phyloP scores from a whole-genome alignment of 2,113 vertebrate species.

The Pedionomus torquatus region DNA sequence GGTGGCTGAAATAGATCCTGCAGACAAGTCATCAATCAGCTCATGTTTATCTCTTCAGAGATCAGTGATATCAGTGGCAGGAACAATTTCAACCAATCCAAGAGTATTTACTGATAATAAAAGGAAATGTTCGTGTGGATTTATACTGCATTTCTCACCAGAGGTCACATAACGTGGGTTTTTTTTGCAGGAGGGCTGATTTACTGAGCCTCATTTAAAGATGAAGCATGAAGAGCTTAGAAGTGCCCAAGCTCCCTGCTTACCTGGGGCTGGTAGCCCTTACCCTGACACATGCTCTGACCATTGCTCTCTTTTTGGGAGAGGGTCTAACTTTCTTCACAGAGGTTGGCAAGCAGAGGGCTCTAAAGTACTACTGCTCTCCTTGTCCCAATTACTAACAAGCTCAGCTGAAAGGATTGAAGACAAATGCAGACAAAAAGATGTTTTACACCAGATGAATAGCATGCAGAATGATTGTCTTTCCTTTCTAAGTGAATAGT shows the following conservation, averaged over 20 bases:
- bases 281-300: neutral
- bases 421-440: neutral
- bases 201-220: neutral
- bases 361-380: neutral
- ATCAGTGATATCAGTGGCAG: constrained; percentile 55
- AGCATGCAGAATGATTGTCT: neutral
- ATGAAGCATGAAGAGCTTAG: neutral
- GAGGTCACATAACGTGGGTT: neutral
- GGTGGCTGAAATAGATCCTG: constrained; percentile 63
- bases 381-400: neutral
- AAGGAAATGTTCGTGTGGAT: constrained; percentile 55
- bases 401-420: constrained; percentile 11
- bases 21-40: constrained; percentile 67
- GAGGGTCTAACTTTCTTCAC: neutral
- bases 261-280: neutral
- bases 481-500: neutral
- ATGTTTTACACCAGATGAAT: neutral
- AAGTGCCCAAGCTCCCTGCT: neutral
- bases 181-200: constrained; percentile 39
- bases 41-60: constrained; percentile 52
- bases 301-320: neutral
- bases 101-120: constrained; percentile 50
- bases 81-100: constrained; percentile 54
- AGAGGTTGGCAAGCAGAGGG: neutral
- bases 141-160: neutral